Base-by-base conservation (phyloP, 2,797 vertebrate genomes). In the Hafferia zeledoni region DNA sequence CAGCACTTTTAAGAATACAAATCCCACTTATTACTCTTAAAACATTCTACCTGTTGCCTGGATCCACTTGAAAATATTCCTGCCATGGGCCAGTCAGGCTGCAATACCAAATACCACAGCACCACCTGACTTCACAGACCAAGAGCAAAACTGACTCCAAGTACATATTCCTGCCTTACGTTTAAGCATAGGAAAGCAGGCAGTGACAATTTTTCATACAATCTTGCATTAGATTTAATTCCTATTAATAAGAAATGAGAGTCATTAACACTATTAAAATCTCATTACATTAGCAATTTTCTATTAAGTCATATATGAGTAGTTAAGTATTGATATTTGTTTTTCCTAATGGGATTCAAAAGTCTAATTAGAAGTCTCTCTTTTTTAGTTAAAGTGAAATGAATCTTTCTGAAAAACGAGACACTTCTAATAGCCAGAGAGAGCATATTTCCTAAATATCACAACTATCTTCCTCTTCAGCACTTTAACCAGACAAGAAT, bases 221-320 rank as follows among this genome's bases (percentile, higher is more conserved):
- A 74, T 90, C 89, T 96, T 96, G 77, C 53, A 87, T 97, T 98
- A 96, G 87, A 90, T 96, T 97, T 97, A 96, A 97, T 97, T 98
- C 92, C 97, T 97, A 97, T 97, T 96, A 97, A 97, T 98, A 98
- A 97, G 96, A 97, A 98, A 98, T 96, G 91, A 97, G 90, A 97
- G 83, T 97, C 95, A 98, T 98, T 98, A 98, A 97, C 93, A 95
- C 96, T 97, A 97, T 97, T 97, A 97, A 97, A 98, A 97, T 97
- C 94, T 96, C 98, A 98, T 98, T 98, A 98, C 95, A 95, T 96
- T 95, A 97, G 93, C 96, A 98, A 97, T 97, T 97, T 98, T 98
- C 95, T 94, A 96, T 96, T 95, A 96, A 96, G 96, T 97, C 94
- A 97, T 97, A 97, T 97, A 97, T 93, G 93, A 97, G 95, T 91